Evolutionary conservation across 2,797 vertebrate genomes (phyloP).

Genomic region (Rhinophrynus dorsalis): DNA sequence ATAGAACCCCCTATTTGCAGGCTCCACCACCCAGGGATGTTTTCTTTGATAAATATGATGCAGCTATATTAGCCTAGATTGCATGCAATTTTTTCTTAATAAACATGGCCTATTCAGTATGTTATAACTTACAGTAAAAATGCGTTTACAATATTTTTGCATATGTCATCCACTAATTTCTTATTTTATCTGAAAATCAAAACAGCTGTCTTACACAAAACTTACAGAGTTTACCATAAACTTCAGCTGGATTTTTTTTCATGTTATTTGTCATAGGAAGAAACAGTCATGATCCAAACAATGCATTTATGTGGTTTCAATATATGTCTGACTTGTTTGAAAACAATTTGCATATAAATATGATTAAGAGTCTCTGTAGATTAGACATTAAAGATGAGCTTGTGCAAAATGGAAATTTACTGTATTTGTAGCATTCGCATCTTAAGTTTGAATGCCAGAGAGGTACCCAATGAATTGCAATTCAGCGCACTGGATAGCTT

Average conservation of each 20-base stretch:
- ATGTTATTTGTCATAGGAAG: conserved; percentile 17
- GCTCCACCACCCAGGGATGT: too few species aligned
- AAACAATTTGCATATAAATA: conserved; percentile 3
- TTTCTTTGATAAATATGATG: too few species aligned
- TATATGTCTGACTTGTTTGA: background rate
- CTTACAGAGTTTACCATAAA: conserved; percentile 13
- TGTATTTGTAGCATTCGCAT: too few species aligned
- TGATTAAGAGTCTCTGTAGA: too few species aligned
- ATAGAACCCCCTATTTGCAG: too few species aligned
- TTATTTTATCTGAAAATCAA: conserved; percentile 6
- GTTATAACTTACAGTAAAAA: conserved; percentile 2
- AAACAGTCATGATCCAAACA: conserved; percentile 21
- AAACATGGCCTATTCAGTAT: background rate
- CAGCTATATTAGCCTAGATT: too few species aligned
- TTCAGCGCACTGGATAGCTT: too few species aligned
- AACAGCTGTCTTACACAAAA: background rate
- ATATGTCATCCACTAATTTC: background rate
- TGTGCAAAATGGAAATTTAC: too few species aligned
- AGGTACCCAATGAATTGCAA: too few species aligned
- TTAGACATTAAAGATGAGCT: too few species aligned
- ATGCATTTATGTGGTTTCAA: conserved; percentile 20
- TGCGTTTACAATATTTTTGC: background rate
- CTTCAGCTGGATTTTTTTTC: background rate
- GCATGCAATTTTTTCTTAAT: background rate
- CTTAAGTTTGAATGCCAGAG: too few species aligned